A percentile compares a stretch with the other conserved stretches of the same genome.
Conservation (phyloP, 2,113 vertebrate species). For the Crotophaga sulcirostris region DNA sequence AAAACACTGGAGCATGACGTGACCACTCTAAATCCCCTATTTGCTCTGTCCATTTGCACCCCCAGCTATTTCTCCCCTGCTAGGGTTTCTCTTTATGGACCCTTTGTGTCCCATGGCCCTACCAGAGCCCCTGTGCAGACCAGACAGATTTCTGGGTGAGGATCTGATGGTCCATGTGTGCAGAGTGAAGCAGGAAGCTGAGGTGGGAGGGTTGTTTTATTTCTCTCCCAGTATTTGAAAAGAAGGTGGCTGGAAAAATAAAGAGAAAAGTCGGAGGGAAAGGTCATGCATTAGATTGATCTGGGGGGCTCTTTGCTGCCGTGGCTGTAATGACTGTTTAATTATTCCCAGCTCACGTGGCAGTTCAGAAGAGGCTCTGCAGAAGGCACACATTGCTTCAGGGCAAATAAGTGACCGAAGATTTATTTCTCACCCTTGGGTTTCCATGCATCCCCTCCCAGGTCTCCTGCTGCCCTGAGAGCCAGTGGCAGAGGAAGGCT, state of each 20-base stretch:
- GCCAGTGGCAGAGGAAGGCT: background rate
- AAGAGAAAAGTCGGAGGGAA: conserved; percentile 41
- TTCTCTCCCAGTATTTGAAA: background rate
- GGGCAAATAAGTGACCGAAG: conserved; percentile 23
- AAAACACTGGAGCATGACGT: background rate
- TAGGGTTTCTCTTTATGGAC: background rate
- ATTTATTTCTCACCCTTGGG: conserved; percentile 48
- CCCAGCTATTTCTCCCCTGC: background rate
- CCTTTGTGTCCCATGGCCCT: background rate
- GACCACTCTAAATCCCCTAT: background rate
- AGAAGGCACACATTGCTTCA: background rate
- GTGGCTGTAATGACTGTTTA: conserved; percentile 43
- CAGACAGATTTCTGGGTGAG: background rate
- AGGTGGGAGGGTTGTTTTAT: background rate
- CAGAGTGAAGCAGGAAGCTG: background rate
- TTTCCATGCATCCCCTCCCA: background rate
- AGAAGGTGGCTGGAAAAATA: conserved; percentile 31
- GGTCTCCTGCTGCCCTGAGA: background rate
- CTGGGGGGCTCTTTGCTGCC: conserved; percentile 41
- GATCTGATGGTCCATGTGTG: background rate
- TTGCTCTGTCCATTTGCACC: background rate
- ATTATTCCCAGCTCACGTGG: conserved; percentile 54
- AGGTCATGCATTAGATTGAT: conserved; percentile 56
- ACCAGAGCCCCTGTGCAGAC: rapidly evolving
- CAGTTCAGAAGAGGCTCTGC: conserved; percentile 18